Evolutionary conservation across 2,888 invertebrate species (phyloP), one percentile per base, ranked within the genome.

Genomic region (Lamproptera curius): DNA sequence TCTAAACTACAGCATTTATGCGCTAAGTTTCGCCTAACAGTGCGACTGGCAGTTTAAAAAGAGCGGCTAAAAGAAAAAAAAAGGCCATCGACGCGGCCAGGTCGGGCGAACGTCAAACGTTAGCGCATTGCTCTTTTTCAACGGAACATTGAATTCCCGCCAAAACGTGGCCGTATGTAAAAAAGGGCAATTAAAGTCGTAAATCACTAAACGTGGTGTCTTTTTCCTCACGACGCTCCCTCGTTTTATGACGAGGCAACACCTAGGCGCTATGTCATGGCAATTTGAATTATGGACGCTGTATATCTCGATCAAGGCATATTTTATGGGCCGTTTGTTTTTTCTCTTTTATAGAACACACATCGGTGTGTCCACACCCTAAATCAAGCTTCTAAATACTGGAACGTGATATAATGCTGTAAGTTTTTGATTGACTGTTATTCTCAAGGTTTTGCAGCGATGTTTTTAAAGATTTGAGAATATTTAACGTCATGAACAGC

Each of bases 211-310:
- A 70, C 68, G 67, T 67, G 61, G 67, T 71, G 64, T 67, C 66
- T 66, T 62, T 66, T 61, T 62, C 55, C 59, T 58, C 70, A 71
- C 73, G 70, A 71, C 65, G 63, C 55, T 48, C 57, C 51, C 51
- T 65, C 58, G 66, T 73, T 80, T 81, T 76, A 76, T 74, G 73
- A 67, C 45, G 39, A 39, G 43, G 67, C 61, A 43, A 70, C 56
- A 58, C 50, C 68, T 58, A 65, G 65, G 66, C 66, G 62, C 63
- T 70, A 76, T 75, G 76, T 75, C 78, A 70, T 63, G 65, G 70
- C 73, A 70, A 65, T 79, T 79, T 85, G 85, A 85, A 75, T 76
- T 83, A 86, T 83, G 81, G 79, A 76, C 75, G 73, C 70, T 70
- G 67, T 85, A 82, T 83, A 84, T 84, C 76, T 79, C 74, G 65